Percentiles rank a stretch among this genome's conserved stretches.
Evolutionary conservation across 2,888 invertebrate species (phyloP).

Genomic region (Gortyna flavago): DNA sequence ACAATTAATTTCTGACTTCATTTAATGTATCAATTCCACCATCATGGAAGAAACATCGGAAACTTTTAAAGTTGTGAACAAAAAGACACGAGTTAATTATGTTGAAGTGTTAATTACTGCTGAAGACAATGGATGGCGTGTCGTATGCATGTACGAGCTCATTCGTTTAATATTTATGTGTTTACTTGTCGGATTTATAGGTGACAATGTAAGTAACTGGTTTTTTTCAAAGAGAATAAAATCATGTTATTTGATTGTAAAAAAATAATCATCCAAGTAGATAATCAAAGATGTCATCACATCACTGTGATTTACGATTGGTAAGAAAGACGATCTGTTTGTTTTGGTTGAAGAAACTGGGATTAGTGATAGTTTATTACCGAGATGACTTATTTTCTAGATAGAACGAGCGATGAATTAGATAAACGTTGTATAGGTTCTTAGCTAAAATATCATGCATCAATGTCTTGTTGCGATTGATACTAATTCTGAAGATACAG

Average conservation of each 20-base stretch:
- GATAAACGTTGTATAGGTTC: neutral
- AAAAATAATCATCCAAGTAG: no score
- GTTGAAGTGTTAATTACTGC: conserved; percentile 5
- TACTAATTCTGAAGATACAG: neutral
- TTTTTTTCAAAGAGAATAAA: neutral
- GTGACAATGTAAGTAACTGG: neutral
- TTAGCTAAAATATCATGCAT: neutral
- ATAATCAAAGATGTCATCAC: no score
- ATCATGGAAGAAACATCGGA: conserved; percentile 22
- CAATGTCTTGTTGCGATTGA: neutral
- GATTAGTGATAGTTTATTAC: neutral
- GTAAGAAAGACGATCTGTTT: no score
- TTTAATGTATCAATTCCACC: conserved; percentile 3
- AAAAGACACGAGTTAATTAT: neutral
- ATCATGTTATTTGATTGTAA: neutral
- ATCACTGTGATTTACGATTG: neutral
- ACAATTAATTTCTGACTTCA: neutral
- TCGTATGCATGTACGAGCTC: conserved; percentile 19
- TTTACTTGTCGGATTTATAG: neutral
- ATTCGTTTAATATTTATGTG: conserved; percentile 3
- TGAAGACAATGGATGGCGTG: conserved; percentile 51
- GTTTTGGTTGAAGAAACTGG: neutral
- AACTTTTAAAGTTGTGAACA: conserved; percentile 25
- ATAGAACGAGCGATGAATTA: neutral
- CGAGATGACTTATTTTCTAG: neutral